Percentiles rank a stretch among this genome's conserved stretches.
Conservation (phyloP, 2,113 vertebrate genomes). For the Sorex araneus region DNA sequence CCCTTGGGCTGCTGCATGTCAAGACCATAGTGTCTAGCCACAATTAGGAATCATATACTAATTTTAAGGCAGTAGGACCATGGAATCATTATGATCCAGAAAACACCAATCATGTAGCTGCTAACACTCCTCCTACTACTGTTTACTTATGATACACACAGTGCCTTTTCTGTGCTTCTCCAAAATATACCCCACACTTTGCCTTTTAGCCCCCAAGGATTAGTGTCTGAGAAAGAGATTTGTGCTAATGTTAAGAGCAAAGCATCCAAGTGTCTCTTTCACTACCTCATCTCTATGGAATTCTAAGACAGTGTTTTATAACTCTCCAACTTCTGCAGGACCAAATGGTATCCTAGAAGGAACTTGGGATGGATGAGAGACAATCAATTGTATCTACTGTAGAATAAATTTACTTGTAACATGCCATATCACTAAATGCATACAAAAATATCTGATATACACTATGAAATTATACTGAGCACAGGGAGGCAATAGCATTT, state of each 20-base stretch:
- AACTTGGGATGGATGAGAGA: neutral
- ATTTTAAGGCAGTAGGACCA: neutral
- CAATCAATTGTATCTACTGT: neutral
- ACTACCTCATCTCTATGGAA: slow-evolving; percentile 9
- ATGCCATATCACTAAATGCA: neutral
- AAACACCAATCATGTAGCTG: neutral
- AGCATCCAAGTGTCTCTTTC: neutral
- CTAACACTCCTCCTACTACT: neutral
- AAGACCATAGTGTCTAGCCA: neutral
- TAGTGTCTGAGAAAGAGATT: neutral
- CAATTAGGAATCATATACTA: neutral
- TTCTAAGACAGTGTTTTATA: neutral
- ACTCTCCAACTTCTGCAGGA: slow-evolving; percentile 12
- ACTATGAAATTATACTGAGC: neutral
- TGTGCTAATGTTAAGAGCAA: neutral
- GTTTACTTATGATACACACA: neutral
- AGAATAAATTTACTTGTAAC: slow-evolving; percentile 41
- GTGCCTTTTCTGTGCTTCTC: neutral
- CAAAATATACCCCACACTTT: neutral
- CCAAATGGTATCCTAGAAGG: neutral
- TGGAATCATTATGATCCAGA: neutral
- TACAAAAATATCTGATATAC: neutral
- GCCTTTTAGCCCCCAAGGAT: neutral
- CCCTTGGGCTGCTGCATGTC: neutral
- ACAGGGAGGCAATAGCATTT: neutral